phyloP scores from a whole-genome alignment of 30 jellyfish, hydroid and myxozoan species.

The Rhopilema esculentum region DNA sequence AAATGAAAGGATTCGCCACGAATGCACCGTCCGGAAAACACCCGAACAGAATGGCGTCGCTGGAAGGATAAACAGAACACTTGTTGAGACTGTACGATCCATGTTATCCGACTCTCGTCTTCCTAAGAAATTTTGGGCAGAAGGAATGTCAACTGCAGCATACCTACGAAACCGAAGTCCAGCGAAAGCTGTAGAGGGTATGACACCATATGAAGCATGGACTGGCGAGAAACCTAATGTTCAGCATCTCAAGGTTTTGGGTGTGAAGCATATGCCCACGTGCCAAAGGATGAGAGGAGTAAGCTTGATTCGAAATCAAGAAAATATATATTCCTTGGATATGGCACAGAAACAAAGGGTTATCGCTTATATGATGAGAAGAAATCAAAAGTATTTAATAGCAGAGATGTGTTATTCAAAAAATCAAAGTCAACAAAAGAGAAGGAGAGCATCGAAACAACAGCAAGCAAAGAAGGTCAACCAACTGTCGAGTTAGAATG shows the following conservation, averaged over 20 bases:
- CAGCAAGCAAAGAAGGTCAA: no score
- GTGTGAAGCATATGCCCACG: no score
- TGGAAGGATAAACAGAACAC: slow-evolving; percentile 5
- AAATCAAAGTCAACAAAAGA: no score
- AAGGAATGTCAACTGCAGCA: slow-evolving; percentile 6
- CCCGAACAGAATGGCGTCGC: slow-evolving; percentile 35
- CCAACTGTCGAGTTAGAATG: no score
- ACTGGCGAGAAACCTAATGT: no score
- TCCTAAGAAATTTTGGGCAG: slow-evolving; percentile 24
- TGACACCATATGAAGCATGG: no score
- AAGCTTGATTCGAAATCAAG: no score
- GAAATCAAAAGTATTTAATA: slow-evolving; percentile 2
- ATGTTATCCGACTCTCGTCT: not conserved
- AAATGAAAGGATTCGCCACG: not conserved
- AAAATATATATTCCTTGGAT: no score
- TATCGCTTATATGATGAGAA: slow-evolving; percentile 1
- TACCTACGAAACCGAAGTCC: slow-evolving; percentile 4
- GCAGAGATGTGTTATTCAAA: slow-evolving; percentile 10
- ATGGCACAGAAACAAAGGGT: not conserved
- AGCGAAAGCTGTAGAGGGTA: slow-evolving; percentile 1
- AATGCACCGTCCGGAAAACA: slow-evolving; percentile 11
- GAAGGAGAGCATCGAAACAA: no score
- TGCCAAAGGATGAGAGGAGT: no score
- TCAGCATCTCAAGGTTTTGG: no score
- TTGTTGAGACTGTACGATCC: slow-evolving; percentile 9